Evolutionary conservation across 2,888 invertebrate genomes (phyloP).

Genomic region (Geotrupes spiniger): DNA sequence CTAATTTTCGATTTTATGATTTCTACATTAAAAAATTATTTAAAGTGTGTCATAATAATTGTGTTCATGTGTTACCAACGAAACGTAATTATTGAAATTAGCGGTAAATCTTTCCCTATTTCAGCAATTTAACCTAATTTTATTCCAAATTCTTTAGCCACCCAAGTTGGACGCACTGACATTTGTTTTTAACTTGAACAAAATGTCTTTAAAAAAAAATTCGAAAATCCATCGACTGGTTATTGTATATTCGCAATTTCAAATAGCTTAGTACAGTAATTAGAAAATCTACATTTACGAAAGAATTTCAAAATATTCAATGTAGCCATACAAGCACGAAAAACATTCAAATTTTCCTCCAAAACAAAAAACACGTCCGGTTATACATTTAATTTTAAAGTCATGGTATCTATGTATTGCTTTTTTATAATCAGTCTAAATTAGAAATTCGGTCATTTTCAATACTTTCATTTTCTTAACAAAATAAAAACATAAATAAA

Average conservation of each 20-base stretch:
- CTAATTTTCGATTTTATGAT: no score
- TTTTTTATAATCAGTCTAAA: slow-evolving; percentile 49
- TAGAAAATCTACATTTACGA: neutral
- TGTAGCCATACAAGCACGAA: slow-evolving; percentile 4
- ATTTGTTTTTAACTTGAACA: neutral
- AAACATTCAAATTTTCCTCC: slow-evolving; percentile 9
- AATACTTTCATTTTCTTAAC: slow-evolving; percentile 7
- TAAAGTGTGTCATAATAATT: no score
- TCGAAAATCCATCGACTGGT: slow-evolving; percentile 1
- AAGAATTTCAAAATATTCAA: no score
- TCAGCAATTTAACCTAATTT: no score
- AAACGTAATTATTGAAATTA: no score
- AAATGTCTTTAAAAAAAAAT: slow-evolving; percentile 1
- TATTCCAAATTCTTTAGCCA: no score
- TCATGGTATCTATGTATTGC: slow-evolving; percentile 38
- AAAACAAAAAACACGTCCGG: neutral
- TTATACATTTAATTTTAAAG: slow-evolving; percentile 8
- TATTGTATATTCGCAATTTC: no score
- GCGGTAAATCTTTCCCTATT: no score
- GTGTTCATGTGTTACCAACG: no score
- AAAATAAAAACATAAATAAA: slow-evolving; percentile 17
- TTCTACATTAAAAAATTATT: no score
- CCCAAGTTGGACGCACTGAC: no score
- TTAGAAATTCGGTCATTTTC: slow-evolving; percentile 46
- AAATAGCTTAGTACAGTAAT: neutral